Conservation (phyloP, 2,888 invertebrate genomes). For the Coelopa pilipes region DNA sequence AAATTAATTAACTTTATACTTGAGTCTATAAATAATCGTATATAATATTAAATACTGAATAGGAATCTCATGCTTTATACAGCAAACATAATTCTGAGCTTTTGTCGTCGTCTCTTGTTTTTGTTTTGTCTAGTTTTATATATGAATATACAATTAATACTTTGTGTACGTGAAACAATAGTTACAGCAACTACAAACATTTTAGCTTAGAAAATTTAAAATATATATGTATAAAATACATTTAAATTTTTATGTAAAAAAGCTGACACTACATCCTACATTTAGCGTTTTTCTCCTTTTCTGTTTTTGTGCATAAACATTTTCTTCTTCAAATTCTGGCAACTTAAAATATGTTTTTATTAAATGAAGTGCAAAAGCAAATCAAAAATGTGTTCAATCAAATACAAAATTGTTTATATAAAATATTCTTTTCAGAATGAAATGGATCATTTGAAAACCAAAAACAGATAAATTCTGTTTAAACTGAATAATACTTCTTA, state of each 20-base stretch:
- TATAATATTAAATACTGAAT: too few relatives aligned
- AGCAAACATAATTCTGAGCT: too few relatives aligned
- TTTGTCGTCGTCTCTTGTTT: neutral
- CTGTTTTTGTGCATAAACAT: too few relatives aligned
- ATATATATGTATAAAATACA: constrained; percentile 3
- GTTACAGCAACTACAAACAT: neutral
- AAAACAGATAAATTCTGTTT: neutral
- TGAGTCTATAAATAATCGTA: too few relatives aligned
- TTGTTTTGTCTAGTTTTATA: neutral
- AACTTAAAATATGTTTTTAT: too few relatives aligned
- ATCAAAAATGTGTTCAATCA: neutral
- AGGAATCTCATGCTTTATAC: too few relatives aligned
- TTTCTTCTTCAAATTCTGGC: too few relatives aligned
- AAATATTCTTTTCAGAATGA: neutral
- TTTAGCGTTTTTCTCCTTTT: too few relatives aligned
- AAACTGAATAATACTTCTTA: neutral
- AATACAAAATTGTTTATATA: neutral
- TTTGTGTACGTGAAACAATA: too few relatives aligned
- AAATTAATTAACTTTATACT: too few relatives aligned
- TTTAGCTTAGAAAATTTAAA: neutral
- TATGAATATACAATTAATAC: constrained; percentile 1
- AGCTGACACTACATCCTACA: neutral
- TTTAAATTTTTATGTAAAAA: constrained; percentile 1
- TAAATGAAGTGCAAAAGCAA: neutral
- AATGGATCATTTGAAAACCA: constrained; percentile 4